phyloP scores from a whole-genome alignment of 2,113 vertebrate genomes.

The Parus major region DNA sequence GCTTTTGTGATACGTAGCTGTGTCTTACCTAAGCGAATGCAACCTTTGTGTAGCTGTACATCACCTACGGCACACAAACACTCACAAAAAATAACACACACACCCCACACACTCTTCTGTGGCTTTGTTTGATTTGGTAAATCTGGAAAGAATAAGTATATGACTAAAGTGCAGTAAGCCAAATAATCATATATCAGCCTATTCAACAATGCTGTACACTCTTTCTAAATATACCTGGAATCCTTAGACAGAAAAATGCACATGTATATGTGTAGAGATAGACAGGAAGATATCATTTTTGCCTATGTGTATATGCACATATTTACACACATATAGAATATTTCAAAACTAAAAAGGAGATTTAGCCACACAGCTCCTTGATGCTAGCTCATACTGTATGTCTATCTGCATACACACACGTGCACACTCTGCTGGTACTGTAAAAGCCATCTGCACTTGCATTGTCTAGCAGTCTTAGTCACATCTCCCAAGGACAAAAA shows the following conservation, averaged over 20 bases:
- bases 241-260: not conserved
- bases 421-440: not conserved
- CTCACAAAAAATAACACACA: not conserved
- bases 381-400: not conserved
- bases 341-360: constrained; percentile 5
- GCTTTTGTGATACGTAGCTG: not conserved
- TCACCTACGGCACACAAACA: not conserved
- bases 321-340: not conserved
- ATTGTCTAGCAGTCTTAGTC: not conserved
- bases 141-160: not conserved
- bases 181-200: not conserved
- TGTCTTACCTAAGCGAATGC: not conserved
- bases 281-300: not conserved
- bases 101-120: not conserved
- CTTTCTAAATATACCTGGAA: not conserved
- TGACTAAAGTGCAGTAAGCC: not conserved
- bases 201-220: too few species aligned
- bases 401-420: not conserved
- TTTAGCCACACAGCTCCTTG: not conserved
- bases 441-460: not conserved
- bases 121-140: not conserved
- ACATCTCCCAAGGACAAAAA: constrained; percentile 5
- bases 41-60: not conserved
- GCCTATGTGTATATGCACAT: not conserved
- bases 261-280: not conserved